Base-by-base conservation (phyloP, 2,113 vertebrate species). In the Pachypanchax playfairii region DNA sequence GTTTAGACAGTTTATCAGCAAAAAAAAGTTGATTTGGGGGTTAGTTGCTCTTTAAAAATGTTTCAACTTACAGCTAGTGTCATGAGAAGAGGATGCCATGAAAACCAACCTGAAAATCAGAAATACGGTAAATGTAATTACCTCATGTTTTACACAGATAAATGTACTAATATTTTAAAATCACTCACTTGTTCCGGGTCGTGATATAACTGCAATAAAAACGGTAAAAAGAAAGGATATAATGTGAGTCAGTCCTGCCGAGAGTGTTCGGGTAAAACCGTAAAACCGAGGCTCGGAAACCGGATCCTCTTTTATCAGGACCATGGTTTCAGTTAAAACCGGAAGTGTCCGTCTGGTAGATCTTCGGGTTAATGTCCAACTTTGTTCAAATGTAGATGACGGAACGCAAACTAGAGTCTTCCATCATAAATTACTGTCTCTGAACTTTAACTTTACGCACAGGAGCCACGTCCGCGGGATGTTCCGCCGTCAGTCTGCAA, bases 41-140 rank as follows among this genome's bases (percentile, higher is more conserved):
- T n/a, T n/a, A n/a, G n/a, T n/a, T n/a, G n/a, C n/a, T n/a, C 21
- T 25, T 10, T 47, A 5, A 11, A 1, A 18, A 22, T 33, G 13
- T 6, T 44, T 22, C 7, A 21, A 94, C 97, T 96, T 91, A 99
- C 97, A 77, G 94, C 93, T 5, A 98, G 80, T 18, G 94, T 94
- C 97, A 99, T 99, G 33, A 96, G 87, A 79, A 96, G 89, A 1
- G 97, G 97, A 73, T 99, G 97, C 97, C 97, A 99, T 22, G 97
- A 99, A 82, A 99, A 99, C 60, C 93, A 89, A 88, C 94, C 97
- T 99, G 80, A 55, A 61, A 75, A 25, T 73, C 10, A 48, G 0
- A 26, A 6, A 64, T n/a, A 4, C 7, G 10, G 14, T 1, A 26
- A 26, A 29, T 28, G 0, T 42, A 5, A 35, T 55, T 0, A 55